phyloP scores from a whole-genome alignment of 2,888 invertebrate genomes.

The Cremastinae sp. region DNA sequence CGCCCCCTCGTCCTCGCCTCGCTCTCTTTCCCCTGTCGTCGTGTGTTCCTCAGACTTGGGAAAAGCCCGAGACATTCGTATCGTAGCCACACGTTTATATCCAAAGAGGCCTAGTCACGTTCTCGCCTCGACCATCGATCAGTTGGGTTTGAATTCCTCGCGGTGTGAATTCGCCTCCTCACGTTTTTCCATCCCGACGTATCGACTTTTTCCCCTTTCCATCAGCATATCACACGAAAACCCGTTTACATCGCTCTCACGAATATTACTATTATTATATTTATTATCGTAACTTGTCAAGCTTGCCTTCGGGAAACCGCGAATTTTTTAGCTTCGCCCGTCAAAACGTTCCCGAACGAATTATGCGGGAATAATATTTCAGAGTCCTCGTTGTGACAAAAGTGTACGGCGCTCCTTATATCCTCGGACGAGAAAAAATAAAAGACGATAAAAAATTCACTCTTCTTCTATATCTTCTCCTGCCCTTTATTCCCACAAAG shows the following conservation, averaged over 20 bases:
- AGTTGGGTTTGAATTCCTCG: conserved; percentile 64
- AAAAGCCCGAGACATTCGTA: conserved; percentile 9
- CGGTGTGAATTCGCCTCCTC: conserved; percentile 49
- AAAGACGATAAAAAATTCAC: conserved; percentile 8
- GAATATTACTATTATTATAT: conserved; percentile 21
- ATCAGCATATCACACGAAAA: conserved; percentile 36
- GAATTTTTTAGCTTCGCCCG: neutral
- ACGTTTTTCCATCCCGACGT: conserved; percentile 47
- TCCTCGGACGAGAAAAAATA: neutral
- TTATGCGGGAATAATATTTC: conserved; percentile 36
- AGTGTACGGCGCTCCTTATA: conserved; percentile 8
- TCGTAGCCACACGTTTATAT: conserved; percentile 13
- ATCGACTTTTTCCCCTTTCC: conserved; percentile 51
- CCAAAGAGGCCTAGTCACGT: conserved; percentile 75
- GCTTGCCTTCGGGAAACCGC: neutral
- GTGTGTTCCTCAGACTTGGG: conserved; percentile 59
- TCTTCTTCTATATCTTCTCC: conserved; percentile 4
- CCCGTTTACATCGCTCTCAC: conserved; percentile 27
- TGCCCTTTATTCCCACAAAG: conserved; percentile 41
- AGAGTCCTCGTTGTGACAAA: neutral
- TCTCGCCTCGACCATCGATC: conserved; percentile 73
- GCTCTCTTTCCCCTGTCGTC: no score
- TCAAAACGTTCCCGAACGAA: conserved; percentile 19
- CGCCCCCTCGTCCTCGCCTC: conserved; percentile 60
- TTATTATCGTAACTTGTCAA: conserved; percentile 36